These are phyloP conservation scores for Pelecanus crispus DNA, from an alignment of 2,113 vertebrate species.

Conservation along the genomic window DNA sequence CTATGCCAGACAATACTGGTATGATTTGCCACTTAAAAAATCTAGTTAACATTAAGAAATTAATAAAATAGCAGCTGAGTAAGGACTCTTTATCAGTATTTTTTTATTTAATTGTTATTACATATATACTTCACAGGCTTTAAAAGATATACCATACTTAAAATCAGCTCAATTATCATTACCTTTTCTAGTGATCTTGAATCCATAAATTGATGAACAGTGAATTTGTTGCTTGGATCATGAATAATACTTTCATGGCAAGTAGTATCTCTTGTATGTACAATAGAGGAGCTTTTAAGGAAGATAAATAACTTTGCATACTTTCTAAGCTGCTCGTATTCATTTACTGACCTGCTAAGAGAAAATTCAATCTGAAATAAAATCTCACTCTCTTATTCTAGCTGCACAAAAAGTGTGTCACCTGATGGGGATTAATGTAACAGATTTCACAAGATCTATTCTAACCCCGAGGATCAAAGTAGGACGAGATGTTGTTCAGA, in stretches of 20 bases:
- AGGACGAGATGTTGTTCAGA: slow-evolving; percentile 92
- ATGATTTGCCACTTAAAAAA: slow-evolving; percentile 1
- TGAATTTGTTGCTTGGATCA: background rate
- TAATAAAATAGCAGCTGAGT: background rate
- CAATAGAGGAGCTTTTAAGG: background rate
- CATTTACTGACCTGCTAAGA: background rate
- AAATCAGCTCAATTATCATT: background rate
- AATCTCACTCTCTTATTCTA: slow-evolving; percentile 44
- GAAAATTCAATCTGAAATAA: background rate
- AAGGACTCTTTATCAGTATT: background rate
- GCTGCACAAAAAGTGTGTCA: slow-evolving; percentile 96
- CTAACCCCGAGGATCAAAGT: slow-evolving; percentile 95
- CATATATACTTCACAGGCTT: background rate
- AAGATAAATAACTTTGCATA: background rate
- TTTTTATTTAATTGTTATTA: background rate
- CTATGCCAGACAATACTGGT: slow-evolving; percentile 97
- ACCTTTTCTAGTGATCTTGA: background rate
- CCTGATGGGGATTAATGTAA: slow-evolving; percentile 92
- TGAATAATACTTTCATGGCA: background rate
- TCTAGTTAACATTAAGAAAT: background rate
- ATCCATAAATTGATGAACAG: background rate
- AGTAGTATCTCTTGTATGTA: background rate
- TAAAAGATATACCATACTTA: background rate
- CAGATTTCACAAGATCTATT: slow-evolving; percentile 90
- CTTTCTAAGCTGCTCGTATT: background rate